Conservation (phyloP, 2,888 invertebrate genomes). For the Schrankia costaestrigalis region DNA sequence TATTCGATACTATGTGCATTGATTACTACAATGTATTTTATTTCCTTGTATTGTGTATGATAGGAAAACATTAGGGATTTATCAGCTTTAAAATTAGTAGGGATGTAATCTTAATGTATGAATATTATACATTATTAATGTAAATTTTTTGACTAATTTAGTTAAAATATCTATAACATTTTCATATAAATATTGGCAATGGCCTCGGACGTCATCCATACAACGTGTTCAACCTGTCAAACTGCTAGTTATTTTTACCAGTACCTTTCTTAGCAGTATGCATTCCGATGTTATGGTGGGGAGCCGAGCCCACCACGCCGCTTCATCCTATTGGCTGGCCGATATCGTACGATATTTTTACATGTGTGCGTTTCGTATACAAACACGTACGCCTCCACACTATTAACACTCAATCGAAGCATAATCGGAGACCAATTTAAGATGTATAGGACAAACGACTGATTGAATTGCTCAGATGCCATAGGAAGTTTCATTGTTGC, state of each 20-base stretch:
- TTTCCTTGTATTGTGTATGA: too few relatives aligned
- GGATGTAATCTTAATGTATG: too few relatives aligned
- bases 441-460: slow-evolving; percentile 51
- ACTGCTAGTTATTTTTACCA: slow-evolving; percentile 78
- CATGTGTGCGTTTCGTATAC: slow-evolving; percentile 55
- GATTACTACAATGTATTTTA: too few relatives aligned
- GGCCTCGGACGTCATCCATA: slow-evolving; percentile 57
- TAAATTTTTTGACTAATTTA: background rate
- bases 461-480: slow-evolving; percentile 69
- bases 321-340: slow-evolving; percentile 57
- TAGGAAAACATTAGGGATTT: too few relatives aligned
- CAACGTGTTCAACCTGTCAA: slow-evolving; percentile 56
- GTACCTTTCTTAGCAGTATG: slow-evolving; percentile 67
- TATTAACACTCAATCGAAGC: slow-evolving; percentile 54
- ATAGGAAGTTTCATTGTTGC: slow-evolving; percentile 58
- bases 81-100: too few relatives aligned
- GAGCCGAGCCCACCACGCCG: slow-evolving; percentile 75
- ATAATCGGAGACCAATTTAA: slow-evolving; percentile 68
- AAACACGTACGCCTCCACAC: slow-evolving; percentile 30
- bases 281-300: slow-evolving; percentile 71
- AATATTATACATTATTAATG: too few relatives aligned
- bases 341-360: slow-evolving; percentile 71
- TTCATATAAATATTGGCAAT: slow-evolving; percentile 43
- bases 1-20: too few relatives aligned
- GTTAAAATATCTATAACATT: background rate